Evolutionary conservation across 2,888 invertebrate genomes (phyloP), one percentile per base, ranked within the genome.

Genomic region (Caenorhabditis auriculariae): DNA sequence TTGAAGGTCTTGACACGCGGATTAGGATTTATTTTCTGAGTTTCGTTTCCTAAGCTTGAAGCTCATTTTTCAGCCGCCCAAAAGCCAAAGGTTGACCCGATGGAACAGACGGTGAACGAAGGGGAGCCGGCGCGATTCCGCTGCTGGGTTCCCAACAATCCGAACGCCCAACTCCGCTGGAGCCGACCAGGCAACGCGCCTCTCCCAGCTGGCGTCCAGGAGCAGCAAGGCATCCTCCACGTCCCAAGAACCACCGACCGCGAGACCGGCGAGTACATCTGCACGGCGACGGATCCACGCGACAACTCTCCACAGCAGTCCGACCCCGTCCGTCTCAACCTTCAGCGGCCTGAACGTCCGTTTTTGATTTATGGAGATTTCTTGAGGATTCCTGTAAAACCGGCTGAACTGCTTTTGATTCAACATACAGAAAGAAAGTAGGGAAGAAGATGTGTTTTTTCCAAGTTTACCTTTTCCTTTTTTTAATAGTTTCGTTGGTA

Each of bases 261-360:
- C 41, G 65, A 69, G 49, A 53, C 50, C 50, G 95, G 94, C 0
- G 84, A 87, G n/a, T 96, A 95, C 82, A 84, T 89, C 1, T 96
- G 96, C 81, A 89, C 89, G 2, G 88, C 88, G 0, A 85, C 82
- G 1, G 80, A 82, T 38, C 84, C 84, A 17, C 74, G 80, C 21
- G 81, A 82, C 23, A 82, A 83, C 38, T 52, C 42, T 7, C 69
- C 69, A 32, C 58, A 58, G 19, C 60, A 64, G 45, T 66, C 66
- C 15, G 66, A 66, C 26, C 69, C 69, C 42, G 69, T 66, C 24
- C 51, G 50, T 2, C 44, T 69, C 17, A 52, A 60, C 39, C 38
- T 69, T 37, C n/a, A n/a, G n/a, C n/a, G n/a, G n/a, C n/a, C n/a
- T n/a, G n/a, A n/a, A n/a, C n/a, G n/a, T n/a, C n/a, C n/a, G n/a